Evolutionary conservation across 2,797 vertebrate genomes (phyloP).

Genomic region (Myotis vivesi): DNA sequence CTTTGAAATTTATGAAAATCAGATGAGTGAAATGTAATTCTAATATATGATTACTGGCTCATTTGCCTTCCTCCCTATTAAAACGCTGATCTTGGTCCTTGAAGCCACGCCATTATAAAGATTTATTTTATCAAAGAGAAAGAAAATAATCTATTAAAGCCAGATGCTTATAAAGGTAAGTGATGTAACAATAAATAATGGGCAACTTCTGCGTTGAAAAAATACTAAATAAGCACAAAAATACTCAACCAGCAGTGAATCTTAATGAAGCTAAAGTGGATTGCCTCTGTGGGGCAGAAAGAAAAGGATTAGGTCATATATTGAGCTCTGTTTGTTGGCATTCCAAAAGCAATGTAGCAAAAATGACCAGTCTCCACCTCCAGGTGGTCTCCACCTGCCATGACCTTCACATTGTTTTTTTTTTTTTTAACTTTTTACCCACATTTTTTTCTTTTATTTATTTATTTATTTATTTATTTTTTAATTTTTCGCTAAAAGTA

Average conservation of each 20-base stretch:
- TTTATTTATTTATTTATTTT: no score
- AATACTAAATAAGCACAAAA: conserved; percentile 21
- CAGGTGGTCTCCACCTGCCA: not conserved
- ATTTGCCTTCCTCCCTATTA: not conserved
- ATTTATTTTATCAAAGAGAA: not conserved
- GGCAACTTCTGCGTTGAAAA: not conserved
- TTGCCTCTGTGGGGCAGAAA: not conserved
- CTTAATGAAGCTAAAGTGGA: conserved; percentile 31
- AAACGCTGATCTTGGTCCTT: not conserved
- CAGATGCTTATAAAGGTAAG: not conserved
- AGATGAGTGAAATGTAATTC: not conserved
- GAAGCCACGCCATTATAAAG: not conserved
- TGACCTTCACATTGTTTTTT: not conserved
- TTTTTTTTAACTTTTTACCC: no score
- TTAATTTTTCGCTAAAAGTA: no score
- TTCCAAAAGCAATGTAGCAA: conserved; percentile 14
- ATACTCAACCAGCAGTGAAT: not conserved
- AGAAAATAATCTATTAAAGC: not conserved
- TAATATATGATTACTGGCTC: not conserved
- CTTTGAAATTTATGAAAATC: not conserved
- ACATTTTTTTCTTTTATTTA: no score
- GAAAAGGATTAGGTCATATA: not conserved
- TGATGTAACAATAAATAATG: not conserved
- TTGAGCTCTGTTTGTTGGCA: not conserved
- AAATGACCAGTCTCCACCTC: not conserved